These are phyloP conservation scores for Xenopus tropicalis DNA, from an alignment of 2,113 vertebrate genomes.

Conservation along the genomic window UCB_Xtro_10.0 CM004450.2:45279501-45280000, in stretches of 20 bases:
- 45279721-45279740: not conserved
- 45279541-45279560: no score
- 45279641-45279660: no score
- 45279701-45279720: constrained; percentile 12
- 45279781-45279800: not conserved
- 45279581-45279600: no score
- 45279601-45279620: no score
- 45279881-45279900: not conserved
- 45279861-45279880: constrained; percentile 8
- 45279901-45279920: constrained; percentile 13
- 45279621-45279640: no score
- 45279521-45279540: no score
- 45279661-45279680: no score
- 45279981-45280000: constrained; percentile 33
- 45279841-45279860: not conserved
- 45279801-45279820: constrained; percentile 9
- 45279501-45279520: no score
- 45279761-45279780: constrained; percentile 4
- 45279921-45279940: constrained; percentile 2
- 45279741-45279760: constrained; percentile 1
- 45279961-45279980: not conserved
- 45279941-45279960: constrained; percentile 15
- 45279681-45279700: not conserved
- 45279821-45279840: constrained; percentile 23
- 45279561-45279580: no score